Evolutionary conservation across 2,113 vertebrate genomes (phyloP), one percentile per base, ranked within the genome.

Genomic region (Rhagologus leucostigma): DNA sequence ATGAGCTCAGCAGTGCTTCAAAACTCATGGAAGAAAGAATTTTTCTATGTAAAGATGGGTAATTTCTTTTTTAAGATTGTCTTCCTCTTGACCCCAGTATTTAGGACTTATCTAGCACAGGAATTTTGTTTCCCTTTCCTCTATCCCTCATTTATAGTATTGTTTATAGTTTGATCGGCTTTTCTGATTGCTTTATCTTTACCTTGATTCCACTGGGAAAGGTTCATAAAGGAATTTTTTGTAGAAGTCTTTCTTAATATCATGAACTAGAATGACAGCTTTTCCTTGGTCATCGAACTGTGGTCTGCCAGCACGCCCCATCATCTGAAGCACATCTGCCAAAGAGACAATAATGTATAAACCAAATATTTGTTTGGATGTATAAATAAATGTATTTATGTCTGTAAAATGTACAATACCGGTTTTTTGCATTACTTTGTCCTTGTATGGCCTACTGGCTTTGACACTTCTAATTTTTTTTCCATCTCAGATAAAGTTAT

Each of bases 231-330:
- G 99, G 92, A 99, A 99, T 97, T 99, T 99, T 98, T 99, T 99
- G 97, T 99, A 99, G 97, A 99, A 99, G 95, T 99, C 99, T 97
- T 99, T 99, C 96, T 99, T 99, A 94, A 99, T 99, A 96, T 99
- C 99, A 80, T 99, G 99, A 76, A 99, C 99, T 9, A 99, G 98
- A 97, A 99, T 99, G 39, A 99, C 99, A 27, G 99, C 99, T 98
- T 99, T 99, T 91, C 99, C 99, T 97, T 99, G 99, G 96, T 99
- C 99, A 95, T 99, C 99, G 68, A 99, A 99, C 96, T 99, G 99
- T 64, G 99, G 99, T 60, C 99, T 98, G 65, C 99, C 99, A 84
- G 99, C 99, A 91, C 99, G 98, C 4, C 99, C 99, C 99, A 99
- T 99, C 99, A 99, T 99, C 98, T 99, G 99, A 89, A 99, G 98